Evolutionary conservation across 2,113 vertebrate genomes (phyloP), one percentile per base, ranked within the genome.

Genomic region (Calidris pygmaea): DNA sequence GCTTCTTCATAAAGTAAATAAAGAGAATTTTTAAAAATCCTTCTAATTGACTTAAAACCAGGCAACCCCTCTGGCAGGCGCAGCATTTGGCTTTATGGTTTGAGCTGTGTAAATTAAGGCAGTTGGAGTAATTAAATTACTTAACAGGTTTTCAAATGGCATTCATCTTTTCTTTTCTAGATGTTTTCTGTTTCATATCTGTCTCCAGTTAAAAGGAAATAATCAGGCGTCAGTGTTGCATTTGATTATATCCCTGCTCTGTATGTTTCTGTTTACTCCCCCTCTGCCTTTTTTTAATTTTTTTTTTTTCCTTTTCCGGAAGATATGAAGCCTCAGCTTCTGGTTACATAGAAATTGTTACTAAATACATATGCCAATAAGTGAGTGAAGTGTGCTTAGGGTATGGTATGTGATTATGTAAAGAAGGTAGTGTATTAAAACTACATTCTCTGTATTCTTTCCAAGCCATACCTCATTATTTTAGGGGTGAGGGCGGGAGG

Each of bases 111-210:
- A 93, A 80, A 94, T 91, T 53, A 90, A 86, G 79, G 93, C 85
- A 87, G 88, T 86, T 93, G 87, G 89, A 85, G 52, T 91, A 87
- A 95, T 95, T 95, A 89, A 95, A 88, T 96, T 92, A 79, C 87
- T 94, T 93, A 87, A 71, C 68, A 65, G 47, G 16, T 87, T 87
- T 94, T 82, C 81, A 94, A 62, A 70, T 85, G 56, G 8, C 29
- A 45, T 89, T 83, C 1, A 0, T 71, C 45, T 93, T 96, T 92
- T 89, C 50, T 89, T 24, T 67, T 71, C 83, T 92, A 55, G 29
- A 73, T 67, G 34, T 86, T 80, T 96, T 90, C 48, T 85, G 7
- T 94, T 96, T 88, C 63, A 6, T 93, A 60, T 80, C 65, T 88
- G 30, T 79, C 41, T 92, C 30, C 47, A 88, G n/a, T 88, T 91